Conservation (phyloP, 64 coral and sea anemone genomes). For the Dendronephthya gigantea region DNA sequence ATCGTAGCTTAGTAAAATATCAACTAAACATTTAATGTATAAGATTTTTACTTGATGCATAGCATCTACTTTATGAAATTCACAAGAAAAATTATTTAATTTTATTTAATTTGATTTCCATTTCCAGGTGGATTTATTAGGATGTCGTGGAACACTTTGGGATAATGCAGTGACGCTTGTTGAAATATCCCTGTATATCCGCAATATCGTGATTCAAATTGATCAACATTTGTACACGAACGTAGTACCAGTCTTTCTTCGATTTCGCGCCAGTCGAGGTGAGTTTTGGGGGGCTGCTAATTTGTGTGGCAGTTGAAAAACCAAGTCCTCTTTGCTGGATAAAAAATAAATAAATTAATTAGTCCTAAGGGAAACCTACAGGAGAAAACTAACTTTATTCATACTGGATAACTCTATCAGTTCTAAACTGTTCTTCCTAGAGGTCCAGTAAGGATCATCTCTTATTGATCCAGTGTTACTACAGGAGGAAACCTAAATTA, state of each 20-base stretch:
- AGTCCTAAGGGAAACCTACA: no score
- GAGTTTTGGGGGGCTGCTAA: not conserved
- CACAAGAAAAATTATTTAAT: not conserved
- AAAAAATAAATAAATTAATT: no score
- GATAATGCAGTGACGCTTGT: not conserved
- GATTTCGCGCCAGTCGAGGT: not conserved
- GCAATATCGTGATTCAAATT: not conserved
- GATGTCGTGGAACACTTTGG: not conserved
- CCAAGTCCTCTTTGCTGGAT: not conserved
- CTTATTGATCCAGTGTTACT: no score
- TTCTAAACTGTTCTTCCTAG: no score
- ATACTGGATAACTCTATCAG: no score
- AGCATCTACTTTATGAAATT: not conserved
- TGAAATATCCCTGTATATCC: not conserved
- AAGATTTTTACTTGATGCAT: not conserved
- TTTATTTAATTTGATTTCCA: not conserved
- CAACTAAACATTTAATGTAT: not conserved
- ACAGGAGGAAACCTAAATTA: no score
- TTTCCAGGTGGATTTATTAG: not conserved
- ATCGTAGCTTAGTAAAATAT: no score
- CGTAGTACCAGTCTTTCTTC: not conserved
- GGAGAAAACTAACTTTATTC: no score
- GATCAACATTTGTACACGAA: not conserved
- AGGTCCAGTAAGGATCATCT: no score
- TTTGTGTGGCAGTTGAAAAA: not conserved